A percentile compares a stretch with the other conserved stretches of the same genome.
Conservation (phyloP, 2,797 vertebrate genomes). For the Hypotaenidia okinawae region DNA sequence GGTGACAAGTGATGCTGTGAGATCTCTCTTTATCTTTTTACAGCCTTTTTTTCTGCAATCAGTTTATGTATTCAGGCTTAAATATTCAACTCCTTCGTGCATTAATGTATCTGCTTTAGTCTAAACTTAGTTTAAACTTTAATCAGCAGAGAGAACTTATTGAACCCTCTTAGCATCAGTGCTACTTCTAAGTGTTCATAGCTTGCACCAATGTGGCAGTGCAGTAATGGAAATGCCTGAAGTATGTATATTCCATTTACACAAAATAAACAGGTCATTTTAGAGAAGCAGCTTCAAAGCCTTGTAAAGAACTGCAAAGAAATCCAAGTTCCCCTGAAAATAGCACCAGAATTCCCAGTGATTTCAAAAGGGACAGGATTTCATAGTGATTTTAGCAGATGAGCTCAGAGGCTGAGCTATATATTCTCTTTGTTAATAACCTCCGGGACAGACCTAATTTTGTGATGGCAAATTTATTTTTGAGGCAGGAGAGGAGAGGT, state of each 20-base stretch:
- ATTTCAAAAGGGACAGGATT: neutral
- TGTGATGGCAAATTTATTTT: neutral
- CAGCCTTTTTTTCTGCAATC: neutral
- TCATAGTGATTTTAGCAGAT: neutral
- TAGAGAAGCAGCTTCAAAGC: constrained; percentile 25
- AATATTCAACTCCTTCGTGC: neutral
- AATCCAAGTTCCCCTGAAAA: neutral
- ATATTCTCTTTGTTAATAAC: neutral
- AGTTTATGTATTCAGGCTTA: constrained; percentile 3
- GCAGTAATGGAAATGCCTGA: neutral
- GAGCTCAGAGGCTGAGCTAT: neutral
- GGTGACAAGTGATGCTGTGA: neutral
- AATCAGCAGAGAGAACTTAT: neutral
- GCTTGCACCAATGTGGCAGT: neutral
- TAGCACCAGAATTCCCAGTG: accelerated
- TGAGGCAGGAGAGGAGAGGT: neutral
- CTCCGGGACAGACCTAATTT: neutral
- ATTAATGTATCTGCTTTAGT: constrained; percentile 14
- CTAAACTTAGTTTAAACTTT: constrained; percentile 31
- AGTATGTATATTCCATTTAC: neutral
- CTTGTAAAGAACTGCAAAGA: neutral
- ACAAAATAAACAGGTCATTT: neutral
- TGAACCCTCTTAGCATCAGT: neutral
- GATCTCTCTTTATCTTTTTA: neutral
- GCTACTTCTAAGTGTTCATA: neutral